Evolutionary conservation across 2,797 vertebrate genomes (phyloP), one percentile per base, ranked within the genome.

Genomic region (Poecilia wingei): DNA sequence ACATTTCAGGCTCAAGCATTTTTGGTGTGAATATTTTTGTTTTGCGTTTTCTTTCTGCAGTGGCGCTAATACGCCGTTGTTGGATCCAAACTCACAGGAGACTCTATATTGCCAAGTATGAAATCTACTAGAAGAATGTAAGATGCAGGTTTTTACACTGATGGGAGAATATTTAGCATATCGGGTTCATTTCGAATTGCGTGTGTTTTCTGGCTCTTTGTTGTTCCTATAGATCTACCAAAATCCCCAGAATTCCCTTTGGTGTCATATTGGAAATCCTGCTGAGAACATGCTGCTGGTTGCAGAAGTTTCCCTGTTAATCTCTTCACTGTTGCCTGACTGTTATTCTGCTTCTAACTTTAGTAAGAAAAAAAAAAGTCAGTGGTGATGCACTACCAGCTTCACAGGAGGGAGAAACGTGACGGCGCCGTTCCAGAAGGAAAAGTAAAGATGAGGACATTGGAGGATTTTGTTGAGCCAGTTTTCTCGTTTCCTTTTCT

Each of bases 91-190:
- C 9, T n/a, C 53, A 12, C 53, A 55, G 53, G 53, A 55, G 8
- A 28, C 43, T 3, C 13, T 28, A 45, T 45, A 12, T n/a, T 43
- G 25, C 68, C 68, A 70, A 43, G 20, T 68, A 22, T 68, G 20
- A 68, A 68, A 41, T 36, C 31, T 36, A 36, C 8, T 0, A 36
- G 61, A 64, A 36, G 59, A 31, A 49, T 31, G 46, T 53, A 22
- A 51, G 47, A 51, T 3, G 47, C 71, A 51, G 71, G 71, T 47
- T 72, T 72, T 47, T 20, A 49, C 71, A 20, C 46, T 51, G 71
- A 47, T 31, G 16, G 69, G 59, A 33, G 10, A 45, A 47, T 25
- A 43, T 69, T 43, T 41, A 43, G 66, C 39, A 68, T 43, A 25
- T 13, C 0, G 18, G 9, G 14, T 41, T 64, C 22, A 6, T 68